Evolutionary conservation across 2,113 vertebrate genomes (phyloP).

Genomic region (human): GRCh38 chr11:88712001-88712500

Average conservation of each 20-base stretch:
- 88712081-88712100: not conserved
- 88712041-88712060: not conserved
- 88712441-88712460: not conserved
- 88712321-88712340: not conserved
- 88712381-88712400: not conserved
- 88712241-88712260: not conserved
- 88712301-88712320: not conserved
- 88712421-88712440: not conserved
- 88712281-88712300: not conserved
- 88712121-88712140: not conserved
- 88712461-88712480: not conserved
- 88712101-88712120: not conserved
- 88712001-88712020: not conserved
- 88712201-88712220: not conserved
- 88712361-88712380: not conserved
- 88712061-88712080: slow-evolving; percentile 8
- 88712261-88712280: not conserved
- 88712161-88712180: not conserved
- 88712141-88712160: slow-evolving; percentile 27
- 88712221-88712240: not conserved
- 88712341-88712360: not conserved
- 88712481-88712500: not conserved
- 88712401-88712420: not conserved
- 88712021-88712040: slow-evolving; percentile 47
- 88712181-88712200: not conserved